Base-by-base conservation (phyloP, 2,797 vertebrate genomes). In the Phrynocephalus forsythii region DNA sequence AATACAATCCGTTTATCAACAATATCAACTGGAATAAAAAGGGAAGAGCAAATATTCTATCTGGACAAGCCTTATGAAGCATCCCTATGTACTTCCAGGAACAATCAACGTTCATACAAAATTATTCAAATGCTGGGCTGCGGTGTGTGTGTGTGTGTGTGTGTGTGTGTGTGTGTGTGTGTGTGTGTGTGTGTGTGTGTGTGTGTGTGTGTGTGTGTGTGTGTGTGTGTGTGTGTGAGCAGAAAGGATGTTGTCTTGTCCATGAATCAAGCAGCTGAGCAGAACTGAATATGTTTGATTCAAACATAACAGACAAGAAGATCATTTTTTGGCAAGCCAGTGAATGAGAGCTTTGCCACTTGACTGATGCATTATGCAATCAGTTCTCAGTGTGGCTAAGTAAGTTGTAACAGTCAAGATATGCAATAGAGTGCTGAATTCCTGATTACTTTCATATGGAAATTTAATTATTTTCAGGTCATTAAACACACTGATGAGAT, bases 391-490 rank as follows among this genome's bases (percentile, higher is more conserved):
- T 26, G 26, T 75, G 50, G 30, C 63, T 73, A 80, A 75, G 60
- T 84, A n/a, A 79, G 38, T 67, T 80, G 50, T 78, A 83, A 79
- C 48, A 66, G 33, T 79, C 68, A 33, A 83, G 28, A 85, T 68
- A 75, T 85, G 83, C 78, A 68, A 56, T 66, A 72, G 75, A 48
- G n/a, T 30, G 67, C 50, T 67, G 77, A 80, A 80, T 75, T 30
- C 38, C 83, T 88, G 84, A 84, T 88, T 80, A 84, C 87, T 81
- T 75, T 84, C 60, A 78, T 50, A 88, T 75, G 83, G 83, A 88
- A 88, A 84, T 73, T 30, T 67, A 88, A 80, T 80, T 79, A 75
- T 88, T 88, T 80, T 75, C 77, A 88, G 18, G 22, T 88, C 28
- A 88, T 81, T 80, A 88, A 77, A 76, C 16, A 72, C 18, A 69